phyloP scores from a whole-genome alignment of 2,113 vertebrate species.

The Zootoca vivipara region DNA sequence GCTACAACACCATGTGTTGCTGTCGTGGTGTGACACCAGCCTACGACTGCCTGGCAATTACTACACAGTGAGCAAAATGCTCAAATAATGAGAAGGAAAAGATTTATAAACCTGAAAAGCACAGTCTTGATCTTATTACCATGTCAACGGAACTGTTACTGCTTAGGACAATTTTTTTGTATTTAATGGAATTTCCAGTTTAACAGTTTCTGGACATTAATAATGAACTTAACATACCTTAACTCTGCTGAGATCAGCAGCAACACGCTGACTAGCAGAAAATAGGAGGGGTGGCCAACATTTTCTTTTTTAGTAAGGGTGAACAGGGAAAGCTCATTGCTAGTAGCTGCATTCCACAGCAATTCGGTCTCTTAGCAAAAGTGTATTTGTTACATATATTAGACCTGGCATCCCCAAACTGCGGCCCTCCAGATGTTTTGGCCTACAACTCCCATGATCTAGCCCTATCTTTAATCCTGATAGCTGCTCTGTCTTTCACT shows the following conservation, averaged over 20 bases:
- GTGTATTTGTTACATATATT: not conserved
- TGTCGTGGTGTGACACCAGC: no score
- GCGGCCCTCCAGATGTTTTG: no score
- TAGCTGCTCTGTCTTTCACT: not conserved
- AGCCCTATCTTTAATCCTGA: not conserved
- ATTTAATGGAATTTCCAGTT: conserved; percentile 2
- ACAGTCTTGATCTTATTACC: not conserved
- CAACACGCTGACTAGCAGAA: conserved; percentile 12
- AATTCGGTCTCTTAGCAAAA: not conserved
- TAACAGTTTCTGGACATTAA: conserved; percentile 12
- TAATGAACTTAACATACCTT: not conserved
- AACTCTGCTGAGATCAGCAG: conserved; percentile 59
- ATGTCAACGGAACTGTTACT: not conserved
- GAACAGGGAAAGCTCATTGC: conserved; percentile 43
- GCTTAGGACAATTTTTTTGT: not conserved
- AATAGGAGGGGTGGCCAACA: conserved; percentile 45
- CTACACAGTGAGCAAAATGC: not conserved
- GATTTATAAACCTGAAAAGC: not conserved
- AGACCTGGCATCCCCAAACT: no score
- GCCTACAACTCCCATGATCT: no score
- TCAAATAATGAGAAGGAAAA: not conserved
- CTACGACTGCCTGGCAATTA: not conserved
- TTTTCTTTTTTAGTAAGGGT: conserved; percentile 51
- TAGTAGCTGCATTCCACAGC: not conserved
- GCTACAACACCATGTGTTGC: not conserved